Evolutionary conservation across 2,113 vertebrate species (phyloP).

Genomic region (Coptodon rendalli): DNA sequence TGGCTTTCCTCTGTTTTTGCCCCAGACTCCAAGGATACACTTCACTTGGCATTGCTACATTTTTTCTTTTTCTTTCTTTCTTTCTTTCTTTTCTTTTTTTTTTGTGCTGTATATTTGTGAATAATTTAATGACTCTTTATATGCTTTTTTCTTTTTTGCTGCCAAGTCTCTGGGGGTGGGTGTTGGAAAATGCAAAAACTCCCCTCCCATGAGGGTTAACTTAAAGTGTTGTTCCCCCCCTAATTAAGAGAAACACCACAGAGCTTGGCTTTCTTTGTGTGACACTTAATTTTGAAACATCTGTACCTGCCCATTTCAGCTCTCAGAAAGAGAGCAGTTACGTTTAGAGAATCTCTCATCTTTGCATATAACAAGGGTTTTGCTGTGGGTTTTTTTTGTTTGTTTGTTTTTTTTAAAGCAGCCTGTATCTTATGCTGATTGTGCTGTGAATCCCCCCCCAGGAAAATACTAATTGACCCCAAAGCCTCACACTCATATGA

Average conservation of each 20-base stretch:
- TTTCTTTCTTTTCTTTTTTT: not conserved
- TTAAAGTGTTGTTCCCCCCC: slow-evolving; percentile 40
- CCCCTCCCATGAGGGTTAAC: slow-evolving; percentile 52
- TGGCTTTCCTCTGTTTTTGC: slow-evolving; percentile 7
- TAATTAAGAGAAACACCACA: slow-evolving; percentile 58
- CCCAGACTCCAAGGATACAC: slow-evolving; percentile 30
- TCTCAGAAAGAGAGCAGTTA: not conserved
- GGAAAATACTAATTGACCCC: slow-evolving; percentile 63
- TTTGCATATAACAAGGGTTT: slow-evolving; percentile 37
- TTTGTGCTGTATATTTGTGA: slow-evolving; percentile 54
- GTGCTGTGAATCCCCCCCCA: slow-evolving; percentile 49
- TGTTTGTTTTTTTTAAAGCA: not conserved
- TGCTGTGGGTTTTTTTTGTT: not conserved
- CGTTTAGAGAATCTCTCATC: not conserved
- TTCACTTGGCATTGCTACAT: slow-evolving; percentile 29
- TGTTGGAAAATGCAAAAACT: slow-evolving; percentile 51
- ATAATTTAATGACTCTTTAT: slow-evolving; percentile 63
- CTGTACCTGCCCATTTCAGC: not conserved
- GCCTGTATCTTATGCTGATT: slow-evolving; percentile 37
- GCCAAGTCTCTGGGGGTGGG: slow-evolving; percentile 46
- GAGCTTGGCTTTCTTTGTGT: slow-evolving; percentile 33
- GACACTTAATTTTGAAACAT: slow-evolving; percentile 31
- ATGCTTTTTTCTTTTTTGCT: slow-evolving; percentile 38
- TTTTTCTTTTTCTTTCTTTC: slow-evolving; percentile 6
- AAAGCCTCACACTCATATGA: slow-evolving; percentile 48